These are phyloP conservation scores for Numida meleagris DNA, from an alignment of 2,113 vertebrate species.

Conservation along the genomic window DNA sequence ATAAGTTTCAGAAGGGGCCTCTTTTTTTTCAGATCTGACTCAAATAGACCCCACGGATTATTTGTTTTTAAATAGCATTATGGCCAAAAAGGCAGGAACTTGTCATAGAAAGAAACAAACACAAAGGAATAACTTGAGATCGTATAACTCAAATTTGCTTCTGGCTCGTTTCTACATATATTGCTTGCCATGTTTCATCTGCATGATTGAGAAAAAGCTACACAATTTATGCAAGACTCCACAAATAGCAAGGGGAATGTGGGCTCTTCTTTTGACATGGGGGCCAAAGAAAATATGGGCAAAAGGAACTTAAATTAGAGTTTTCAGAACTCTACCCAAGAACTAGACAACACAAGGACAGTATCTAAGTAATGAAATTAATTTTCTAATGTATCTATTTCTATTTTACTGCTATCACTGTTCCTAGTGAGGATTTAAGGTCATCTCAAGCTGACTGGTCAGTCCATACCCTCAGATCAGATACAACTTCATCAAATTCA, in stretches of 20 bases:
- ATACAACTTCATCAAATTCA: conserved; percentile 67
- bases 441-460: conserved; percentile 49
- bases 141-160: background rate
- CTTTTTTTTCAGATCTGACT: background rate
- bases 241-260: background rate
- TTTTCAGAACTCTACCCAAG: background rate
- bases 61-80: background rate
- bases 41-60: background rate
- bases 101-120: background rate
- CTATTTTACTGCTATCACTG: background rate
- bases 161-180: background rate
- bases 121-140: background rate
- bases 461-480: conserved; percentile 60
- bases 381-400: conserved; percentile 38
- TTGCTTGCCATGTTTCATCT: background rate
- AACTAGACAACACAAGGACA: background rate
- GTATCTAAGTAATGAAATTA: conserved; percentile 11
- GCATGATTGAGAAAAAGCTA: background rate
- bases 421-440: conserved; percentile 48
- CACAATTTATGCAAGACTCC: background rate
- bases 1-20: background rate
- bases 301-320: background rate
- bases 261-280: background rate
- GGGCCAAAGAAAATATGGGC: background rate
- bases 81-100: background rate